A percentile compares a stretch with the other conserved stretches of the same genome.
These are phyloP conservation scores for Sinocyclocheilus anshuiensis DNA, from an alignment of 2,113 vertebrate genomes.

Conservation along the genomic window DNA sequence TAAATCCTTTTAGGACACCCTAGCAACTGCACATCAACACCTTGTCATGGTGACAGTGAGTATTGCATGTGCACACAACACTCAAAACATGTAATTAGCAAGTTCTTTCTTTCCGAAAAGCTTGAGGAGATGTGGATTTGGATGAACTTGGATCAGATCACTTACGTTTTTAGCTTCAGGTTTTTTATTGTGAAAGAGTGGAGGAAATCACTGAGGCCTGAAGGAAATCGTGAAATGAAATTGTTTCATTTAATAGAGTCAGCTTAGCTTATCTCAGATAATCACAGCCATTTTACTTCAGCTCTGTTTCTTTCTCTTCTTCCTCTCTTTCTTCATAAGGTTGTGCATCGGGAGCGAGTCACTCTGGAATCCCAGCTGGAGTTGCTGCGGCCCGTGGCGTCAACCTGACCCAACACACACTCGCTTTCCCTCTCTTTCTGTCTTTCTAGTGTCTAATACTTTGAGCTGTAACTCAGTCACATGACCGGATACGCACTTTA, in stretches of 20 bases:
- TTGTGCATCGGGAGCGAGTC: constrained; percentile 90
- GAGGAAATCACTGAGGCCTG: not conserved
- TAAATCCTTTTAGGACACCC: too few relatives aligned
- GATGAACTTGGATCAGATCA: not conserved
- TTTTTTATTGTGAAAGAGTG: not conserved
- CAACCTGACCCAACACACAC: constrained; percentile 74
- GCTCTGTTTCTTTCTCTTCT: constrained; percentile 37
- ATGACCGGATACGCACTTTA: not conserved
- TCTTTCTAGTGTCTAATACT: not conserved
- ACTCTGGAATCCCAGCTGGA: constrained; percentile 93
- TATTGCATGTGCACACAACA: not conserved
- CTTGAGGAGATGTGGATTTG: not conserved
- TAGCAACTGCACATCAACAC: not conserved
- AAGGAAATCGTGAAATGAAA: not conserved
- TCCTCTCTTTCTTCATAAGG: constrained; percentile 70
- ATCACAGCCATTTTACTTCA: not conserved
- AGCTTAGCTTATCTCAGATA: not conserved
- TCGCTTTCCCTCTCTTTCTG: not conserved
- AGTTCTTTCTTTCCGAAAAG: not conserved
- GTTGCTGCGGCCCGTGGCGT: constrained; percentile 85
- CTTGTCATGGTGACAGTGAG: not conserved
- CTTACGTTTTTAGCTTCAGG: not conserved
- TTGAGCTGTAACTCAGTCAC: not conserved
- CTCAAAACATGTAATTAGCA: too few relatives aligned
- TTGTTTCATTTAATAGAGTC: not conserved